A percentile compares a stretch with the other conserved stretches of the same genome.
These are phyloP conservation scores for Prosopocoilus inquinatus DNA, from an alignment of 2,888 invertebrate species.

Conservation along the genomic window DNA sequence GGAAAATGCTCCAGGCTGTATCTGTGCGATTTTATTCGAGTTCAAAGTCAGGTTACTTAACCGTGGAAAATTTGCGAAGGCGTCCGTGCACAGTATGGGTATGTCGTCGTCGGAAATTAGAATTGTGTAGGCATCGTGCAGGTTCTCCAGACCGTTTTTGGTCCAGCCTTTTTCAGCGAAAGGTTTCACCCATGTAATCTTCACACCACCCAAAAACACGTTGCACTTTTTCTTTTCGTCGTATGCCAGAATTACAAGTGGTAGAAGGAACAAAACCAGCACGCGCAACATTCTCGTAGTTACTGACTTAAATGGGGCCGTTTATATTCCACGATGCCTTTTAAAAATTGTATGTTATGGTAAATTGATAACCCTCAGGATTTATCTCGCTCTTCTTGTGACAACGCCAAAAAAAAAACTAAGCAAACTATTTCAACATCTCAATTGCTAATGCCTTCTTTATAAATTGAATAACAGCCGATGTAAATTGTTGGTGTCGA, in stretches of 20 bases:
- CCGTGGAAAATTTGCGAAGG: conserved; percentile 17
- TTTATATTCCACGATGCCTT: background rate
- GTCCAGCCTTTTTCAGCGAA: background rate
- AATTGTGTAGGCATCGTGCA: conserved; percentile 7
- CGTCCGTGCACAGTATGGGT: conserved; percentile 6
- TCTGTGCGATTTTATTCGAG: conserved; percentile 30
- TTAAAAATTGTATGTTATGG: background rate
- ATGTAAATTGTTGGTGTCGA: no score
- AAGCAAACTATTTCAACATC: no score
- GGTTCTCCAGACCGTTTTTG: background rate
- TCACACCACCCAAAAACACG: background rate
- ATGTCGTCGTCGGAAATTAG: background rate
- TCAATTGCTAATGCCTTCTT: no score
- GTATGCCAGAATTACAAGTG: background rate
- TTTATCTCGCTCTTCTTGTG: background rate
- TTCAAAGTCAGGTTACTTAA: conserved; percentile 34
- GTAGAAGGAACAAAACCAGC: background rate
- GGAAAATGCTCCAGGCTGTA: conserved; percentile 34
- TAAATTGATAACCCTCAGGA: background rate
- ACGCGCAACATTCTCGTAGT: background rate
- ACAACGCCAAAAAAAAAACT: no score
- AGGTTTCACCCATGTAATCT: background rate
- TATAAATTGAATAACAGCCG: no score
- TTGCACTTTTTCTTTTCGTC: conserved; percentile 4
- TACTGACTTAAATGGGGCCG: background rate